Base-by-base conservation (phyloP, 2,797 vertebrate genomes). In the Pogoniulus pusillus region DNA sequence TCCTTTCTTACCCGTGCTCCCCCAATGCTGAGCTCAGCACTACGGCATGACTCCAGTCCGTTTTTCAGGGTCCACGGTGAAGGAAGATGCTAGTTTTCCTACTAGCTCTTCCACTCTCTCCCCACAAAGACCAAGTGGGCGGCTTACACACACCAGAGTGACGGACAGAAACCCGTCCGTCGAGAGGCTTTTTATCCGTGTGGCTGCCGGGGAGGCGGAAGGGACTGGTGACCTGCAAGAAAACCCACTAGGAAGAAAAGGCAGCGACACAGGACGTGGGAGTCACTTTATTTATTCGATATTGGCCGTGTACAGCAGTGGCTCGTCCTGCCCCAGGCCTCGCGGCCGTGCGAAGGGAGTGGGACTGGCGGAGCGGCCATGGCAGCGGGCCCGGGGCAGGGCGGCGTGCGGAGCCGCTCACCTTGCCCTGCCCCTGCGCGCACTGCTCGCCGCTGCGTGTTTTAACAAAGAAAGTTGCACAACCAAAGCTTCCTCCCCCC, bases 381-480 rank as follows among this genome's bases (percentile, higher is more conserved):
- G 2, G 35, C 63, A 43, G 34, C 22, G 45, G 62, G 43, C 34
- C 47, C 43, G 47, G 55, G 88, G 7, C 77, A 13, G 43, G 59
- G 69, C 22, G 23, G 30, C 29, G 87, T 43, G 45, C 20, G 27
- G 63, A 75, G 68, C 73, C 30, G 63, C 74, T 90, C 89, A 90
- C 91, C 91, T 93, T 72, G 59, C 75, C 74, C 81, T 64, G 82
- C 70, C 75, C 55, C 72, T 76, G 82, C 12, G 78, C 17, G 39
- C 69, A 18, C 82, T 49, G 76, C 17, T 71, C 47, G 73, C 69
- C n/a, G 68, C 82, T 62, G 79, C 58, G 69, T 62, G 79, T 72
- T 90, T 69, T 62, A 87, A 95, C 94, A 93, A 92, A 95, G 90
- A 53, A 83, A 93, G 75, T 89, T 91, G 92, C 90, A 78, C 92